Evolutionary conservation across 2,797 vertebrate genomes (phyloP).

Genomic region (Pantherophis vulpinus): DNA sequence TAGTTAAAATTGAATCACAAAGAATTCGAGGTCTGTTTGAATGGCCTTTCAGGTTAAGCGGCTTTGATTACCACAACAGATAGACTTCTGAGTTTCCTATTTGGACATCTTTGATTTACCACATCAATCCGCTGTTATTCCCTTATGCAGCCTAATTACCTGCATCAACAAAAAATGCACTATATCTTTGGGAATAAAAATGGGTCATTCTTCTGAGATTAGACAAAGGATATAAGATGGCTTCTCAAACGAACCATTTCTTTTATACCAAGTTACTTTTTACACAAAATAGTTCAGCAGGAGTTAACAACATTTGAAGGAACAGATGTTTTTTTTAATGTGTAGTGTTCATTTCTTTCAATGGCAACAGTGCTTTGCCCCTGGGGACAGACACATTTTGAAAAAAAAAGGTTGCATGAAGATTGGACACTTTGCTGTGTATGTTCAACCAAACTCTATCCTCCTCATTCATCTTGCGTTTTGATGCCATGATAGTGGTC

Average conservation of each 20-base stretch:
- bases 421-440: not conserved
- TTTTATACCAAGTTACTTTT: not conserved
- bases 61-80: constrained; percentile 15
- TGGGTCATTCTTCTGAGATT: not conserved
- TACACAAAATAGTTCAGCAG: not conserved
- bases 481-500: not conserved
- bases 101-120: not conserved
- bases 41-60: not conserved
- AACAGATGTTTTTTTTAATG: not conserved
- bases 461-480: not conserved
- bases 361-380: not conserved
- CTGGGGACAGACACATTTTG: not conserved
- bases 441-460: not conserved
- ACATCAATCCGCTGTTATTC: not conserved
- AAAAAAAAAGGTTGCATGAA: not conserved
- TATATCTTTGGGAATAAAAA: not conserved
- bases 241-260: not conserved
- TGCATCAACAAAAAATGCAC: not conserved
- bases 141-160: not conserved
- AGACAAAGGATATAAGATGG: not conserved
- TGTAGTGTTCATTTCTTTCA: not conserved
- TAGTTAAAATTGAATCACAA: not conserved
- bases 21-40: not conserved
- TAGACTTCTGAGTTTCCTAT: not conserved
- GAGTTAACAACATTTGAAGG: not conserved